Evolutionary conservation across 2,113 vertebrate genomes (phyloP), one percentile per base, ranked within the genome.

Genomic region (Mandrillus leucophaeus): DNA sequence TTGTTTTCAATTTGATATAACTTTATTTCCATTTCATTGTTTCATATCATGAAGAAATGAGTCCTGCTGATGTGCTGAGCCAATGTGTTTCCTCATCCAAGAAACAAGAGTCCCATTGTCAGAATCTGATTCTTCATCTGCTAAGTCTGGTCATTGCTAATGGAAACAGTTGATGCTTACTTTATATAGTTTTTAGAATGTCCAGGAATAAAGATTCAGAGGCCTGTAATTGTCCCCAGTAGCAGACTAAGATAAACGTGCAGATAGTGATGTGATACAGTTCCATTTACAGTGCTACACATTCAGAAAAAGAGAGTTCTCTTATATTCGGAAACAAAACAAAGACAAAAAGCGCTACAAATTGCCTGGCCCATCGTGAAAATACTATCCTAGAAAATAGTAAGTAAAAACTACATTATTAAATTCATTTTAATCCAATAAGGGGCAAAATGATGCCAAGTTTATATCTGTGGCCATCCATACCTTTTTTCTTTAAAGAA

Each of bases 1-100:
- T 93, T 96, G 57, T 88, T 97, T 93, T 95, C 20, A 93, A 73
- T 48, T 93, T 48, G 48, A 30, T 95, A 40, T 61, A 55, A 82
- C 73, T 94, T 96, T 59, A 88, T 90, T 93, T 97, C 73, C 30
- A 75, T 93, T 88, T 90, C 38, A 40, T 66, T 79, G 35, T 83
- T 93, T 88, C 27, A 13, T 18, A 52, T 94, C 90, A 66, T 43
- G 50, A 81, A 93, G 80, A 85, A 86, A 78, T 40, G 73, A 93
- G 52, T 27, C 59, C 45, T 45, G 50, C 22, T n/a, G 38, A 85
- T 64, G 23, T 61, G 22, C 40, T 90, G 25, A 83, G 75, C 61
- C 55, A 79, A 45, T 35, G 18, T 86, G 6, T 73, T 93, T 92
- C 32, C 25, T 32, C 40, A 64, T 20, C 52, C 27, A 85, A 78